Evolutionary conservation across 2,797 vertebrate species (phyloP), one percentile per base, ranked within the genome.

Genomic region (Hybognathus amarus): DNA sequence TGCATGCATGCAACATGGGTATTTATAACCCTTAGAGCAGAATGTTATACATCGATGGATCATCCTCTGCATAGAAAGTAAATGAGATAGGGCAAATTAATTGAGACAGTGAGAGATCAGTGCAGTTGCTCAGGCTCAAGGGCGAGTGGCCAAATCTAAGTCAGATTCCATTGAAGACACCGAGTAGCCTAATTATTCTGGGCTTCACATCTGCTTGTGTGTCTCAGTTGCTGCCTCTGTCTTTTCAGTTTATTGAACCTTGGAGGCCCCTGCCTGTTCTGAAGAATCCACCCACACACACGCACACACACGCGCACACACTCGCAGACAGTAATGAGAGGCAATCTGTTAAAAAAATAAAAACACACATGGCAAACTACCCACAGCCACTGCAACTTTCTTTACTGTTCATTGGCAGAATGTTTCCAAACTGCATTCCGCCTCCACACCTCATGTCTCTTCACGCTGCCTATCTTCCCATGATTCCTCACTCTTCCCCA

Each of bases 241-340:
- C 86, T 90, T 85, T 85, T 86, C 87, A 90, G 87, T 90, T 91
- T 87, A 91, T 80, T 90, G 89, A 91, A 92, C 88, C 89, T 87
- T 91, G 79, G 90, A 92, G 89, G 83, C 82, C 88, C 88, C 45
- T 79, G 85, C 47, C 75, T 90, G 88, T 90, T 90, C 82, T 50
- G 88, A 88, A 91, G 88, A 77, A 89, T 86, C 90, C 91, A 87
- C 91, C 90, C 85, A 85, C 45, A 1, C 45, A 15, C 45, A 47
- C 45, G 1, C 45, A 47, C 13, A 15, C 45, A 47, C 45, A 47
- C 45, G 15, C 45, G 3, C 47, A 17, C 47, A 50, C 47, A 17
- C 17, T 11, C 17, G 2, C 47, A 83, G 56, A 73, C 83, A 83
- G 84, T 89, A 91, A 89, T 87, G 90, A 88, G 87, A 90, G 88